A percentile compares a stretch with the other conserved stretches of the same genome.
phyloP scores from a whole-genome alignment of 2,113 vertebrate species.

The Hirundichthys speculiger region DNA sequence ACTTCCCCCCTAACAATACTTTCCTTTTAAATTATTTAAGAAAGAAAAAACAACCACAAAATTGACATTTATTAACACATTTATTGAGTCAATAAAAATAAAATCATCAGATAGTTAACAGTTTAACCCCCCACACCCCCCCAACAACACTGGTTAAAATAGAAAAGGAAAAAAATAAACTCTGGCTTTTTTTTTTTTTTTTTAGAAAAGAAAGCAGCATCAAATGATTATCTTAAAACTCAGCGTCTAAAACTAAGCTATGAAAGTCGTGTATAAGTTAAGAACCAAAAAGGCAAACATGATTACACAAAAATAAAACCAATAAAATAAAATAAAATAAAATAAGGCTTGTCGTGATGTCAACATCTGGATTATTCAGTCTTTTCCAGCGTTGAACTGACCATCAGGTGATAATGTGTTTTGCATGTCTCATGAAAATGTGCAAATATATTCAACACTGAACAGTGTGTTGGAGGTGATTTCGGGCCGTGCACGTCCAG shows the following conservation, averaged over 20 bases:
- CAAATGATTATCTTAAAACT: constrained; percentile 14
- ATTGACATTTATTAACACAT: constrained; percentile 26
- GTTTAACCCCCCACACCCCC: not conserved
- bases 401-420: constrained; percentile 12
- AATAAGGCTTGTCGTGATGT: constrained; percentile 48
- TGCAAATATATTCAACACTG: constrained; percentile 53
- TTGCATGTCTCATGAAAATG: constrained; percentile 30
- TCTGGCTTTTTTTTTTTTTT: constrained; percentile 8
- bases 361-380: constrained; percentile 36
- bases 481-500: constrained; percentile 7
- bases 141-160: constrained; percentile 24
- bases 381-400: constrained; percentile 20
- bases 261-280: constrained; percentile 2
- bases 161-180: constrained; percentile 1
- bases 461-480: constrained; percentile 20
- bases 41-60: not conserved
- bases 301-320: not conserved
- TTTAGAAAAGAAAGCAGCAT: constrained; percentile 23
- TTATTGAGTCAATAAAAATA: constrained; percentile 55
- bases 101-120: constrained; percentile 26
- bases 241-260: constrained; percentile 8
- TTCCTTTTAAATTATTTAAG: not conserved
- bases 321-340: constrained; percentile 30
- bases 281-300: constrained; percentile 56
- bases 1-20: no score